Evolutionary conservation across 1,140 invertebrate species (phyloP).

Genomic region (Aphidius ervi): DNA sequence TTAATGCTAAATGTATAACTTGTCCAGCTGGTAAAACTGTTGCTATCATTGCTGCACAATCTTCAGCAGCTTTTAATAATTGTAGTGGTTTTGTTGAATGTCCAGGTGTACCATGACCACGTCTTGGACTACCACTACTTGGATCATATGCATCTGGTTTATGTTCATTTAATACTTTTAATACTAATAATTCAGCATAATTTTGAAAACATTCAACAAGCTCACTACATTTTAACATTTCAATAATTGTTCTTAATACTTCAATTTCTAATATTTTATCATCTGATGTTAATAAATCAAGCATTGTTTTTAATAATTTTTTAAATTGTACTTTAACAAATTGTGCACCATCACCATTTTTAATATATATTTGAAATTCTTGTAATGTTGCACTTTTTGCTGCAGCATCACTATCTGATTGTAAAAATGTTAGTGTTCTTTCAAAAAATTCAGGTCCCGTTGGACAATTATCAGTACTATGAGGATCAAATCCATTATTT

Average conservation of each 20-base stretch:
- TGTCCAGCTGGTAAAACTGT: conserved; percentile 66
- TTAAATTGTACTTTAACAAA: conserved; percentile 46
- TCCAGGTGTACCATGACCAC: conserved; percentile 20
- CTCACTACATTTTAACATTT: conserved; percentile 73
- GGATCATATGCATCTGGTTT: conserved; percentile 48
- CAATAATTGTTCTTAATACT: conserved; percentile 72
- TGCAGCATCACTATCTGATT: conserved; percentile 34
- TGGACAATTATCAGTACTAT: conserved; percentile 39
- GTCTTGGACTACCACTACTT: conserved; percentile 31
- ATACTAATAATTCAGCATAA: conserved; percentile 83
- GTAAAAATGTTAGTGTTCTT: conserved; percentile 43
- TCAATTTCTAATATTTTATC: conserved; percentile 67
- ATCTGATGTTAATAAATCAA: conserved; percentile 67
- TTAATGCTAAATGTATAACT: conserved; percentile 66
- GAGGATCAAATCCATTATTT: conserved; percentile 50
- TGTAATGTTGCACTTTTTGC: conserved; percentile 43
- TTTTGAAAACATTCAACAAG: conserved; percentile 74
- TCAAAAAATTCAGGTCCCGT: conserved; percentile 47
- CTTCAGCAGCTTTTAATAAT: conserved; percentile 60
- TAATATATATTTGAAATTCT: conserved; percentile 48
- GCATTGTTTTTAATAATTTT: conserved; percentile 67
- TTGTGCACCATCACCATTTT: conserved; percentile 39
- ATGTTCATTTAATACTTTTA: conserved; percentile 83
- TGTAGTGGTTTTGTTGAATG: conserved; percentile 28
- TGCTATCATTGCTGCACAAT: conserved; percentile 69